A percentile compares a stretch with the other conserved stretches of the same genome.
Evolutionary conservation across 2,797 vertebrate species (phyloP).

Genomic region (Sus cebifrons): DNA sequence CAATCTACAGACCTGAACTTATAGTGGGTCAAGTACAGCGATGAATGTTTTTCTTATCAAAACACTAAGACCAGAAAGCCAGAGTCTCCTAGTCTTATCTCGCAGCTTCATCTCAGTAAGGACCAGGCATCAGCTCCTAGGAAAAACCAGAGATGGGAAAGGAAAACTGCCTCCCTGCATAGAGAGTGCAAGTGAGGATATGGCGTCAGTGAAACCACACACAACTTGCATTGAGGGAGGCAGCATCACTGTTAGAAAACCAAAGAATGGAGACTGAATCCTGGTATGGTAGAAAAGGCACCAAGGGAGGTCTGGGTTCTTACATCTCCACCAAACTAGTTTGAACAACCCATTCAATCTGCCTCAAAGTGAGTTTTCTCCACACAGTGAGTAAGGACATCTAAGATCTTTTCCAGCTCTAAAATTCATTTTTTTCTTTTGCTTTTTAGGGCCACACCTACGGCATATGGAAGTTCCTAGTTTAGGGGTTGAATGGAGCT

Average conservation of each 20-base stretch:
- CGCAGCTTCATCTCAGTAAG: not conserved
- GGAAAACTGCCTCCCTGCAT: not conserved
- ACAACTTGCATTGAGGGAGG: not conserved
- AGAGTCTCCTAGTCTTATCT: slow-evolving; percentile 18
- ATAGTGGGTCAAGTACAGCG: not conserved
- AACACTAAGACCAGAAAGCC: not conserved
- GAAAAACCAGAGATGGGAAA: slow-evolving; percentile 24
- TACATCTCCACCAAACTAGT: not conserved
- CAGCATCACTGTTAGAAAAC: not conserved
- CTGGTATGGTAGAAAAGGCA: not conserved
- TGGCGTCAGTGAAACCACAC: not conserved
- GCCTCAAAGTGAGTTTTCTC: not conserved
- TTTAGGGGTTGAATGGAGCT: too few species aligned
- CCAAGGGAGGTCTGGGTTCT: not conserved
- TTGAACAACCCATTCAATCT: not conserved
- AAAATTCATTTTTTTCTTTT: not conserved
- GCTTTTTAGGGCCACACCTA: too few species aligned
- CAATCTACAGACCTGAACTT: not conserved
- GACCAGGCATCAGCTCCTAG: not conserved
- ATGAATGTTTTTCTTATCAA: not conserved
- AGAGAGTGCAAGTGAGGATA: not conserved
- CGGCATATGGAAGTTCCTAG: too few species aligned
- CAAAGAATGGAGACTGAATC: not conserved
- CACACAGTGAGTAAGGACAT: not conserved
- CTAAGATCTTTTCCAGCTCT: slow-evolving; percentile 2